A percentile compares a stretch with the other conserved stretches of the same genome.
Conservation (phyloP, 2,797 vertebrate genomes). For the Sebastes diaconus region DNA sequence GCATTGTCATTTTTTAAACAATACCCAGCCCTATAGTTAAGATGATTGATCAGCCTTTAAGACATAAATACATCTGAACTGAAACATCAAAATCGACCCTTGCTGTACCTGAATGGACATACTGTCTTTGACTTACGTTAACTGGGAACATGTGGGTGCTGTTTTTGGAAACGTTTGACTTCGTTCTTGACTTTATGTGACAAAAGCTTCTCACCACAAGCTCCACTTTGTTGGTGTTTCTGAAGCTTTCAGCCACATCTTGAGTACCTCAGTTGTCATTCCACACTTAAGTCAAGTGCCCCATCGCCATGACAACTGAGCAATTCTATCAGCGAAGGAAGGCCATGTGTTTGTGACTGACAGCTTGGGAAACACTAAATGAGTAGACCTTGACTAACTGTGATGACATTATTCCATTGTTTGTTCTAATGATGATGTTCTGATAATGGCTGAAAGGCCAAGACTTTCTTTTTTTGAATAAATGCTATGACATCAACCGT, state of each 20-base stretch:
- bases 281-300: neutral
- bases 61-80: neutral
- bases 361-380: neutral
- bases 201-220: neutral
- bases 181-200: neutral
- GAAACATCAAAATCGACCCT: neutral
- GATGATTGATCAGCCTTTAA: neutral
- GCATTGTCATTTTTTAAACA: too few relatives aligned
- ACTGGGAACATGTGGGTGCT: neutral
- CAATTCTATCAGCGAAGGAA: neutral
- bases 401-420: neutral
- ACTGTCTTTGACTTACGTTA: neutral
- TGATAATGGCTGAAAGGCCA: neutral
- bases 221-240: neutral
- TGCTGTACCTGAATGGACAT: too few relatives aligned
- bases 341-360: neutral
- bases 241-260: neutral
- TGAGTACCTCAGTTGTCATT: neutral
- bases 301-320: neutral
- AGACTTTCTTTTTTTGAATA: neutral
- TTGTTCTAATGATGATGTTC: too few relatives aligned
- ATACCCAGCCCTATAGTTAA: too few relatives aligned
- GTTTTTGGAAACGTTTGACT: neutral
- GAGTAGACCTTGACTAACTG: neutral
- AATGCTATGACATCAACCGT: neutral